phyloP scores from a whole-genome alignment of 2,888 invertebrate species.

The Stenichneumon culpator region DNA sequence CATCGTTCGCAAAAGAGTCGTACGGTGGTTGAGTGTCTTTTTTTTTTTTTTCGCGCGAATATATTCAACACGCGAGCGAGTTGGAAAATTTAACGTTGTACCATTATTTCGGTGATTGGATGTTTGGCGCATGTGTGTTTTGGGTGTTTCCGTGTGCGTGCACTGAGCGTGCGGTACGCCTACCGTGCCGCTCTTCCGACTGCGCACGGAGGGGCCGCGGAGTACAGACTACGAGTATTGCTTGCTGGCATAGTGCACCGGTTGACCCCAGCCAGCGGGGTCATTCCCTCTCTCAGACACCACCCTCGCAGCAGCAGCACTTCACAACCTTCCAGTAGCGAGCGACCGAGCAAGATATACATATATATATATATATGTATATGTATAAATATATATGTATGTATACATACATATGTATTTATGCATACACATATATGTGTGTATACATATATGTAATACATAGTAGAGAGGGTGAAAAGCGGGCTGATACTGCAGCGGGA shows the following conservation, averaged over 20 bases:
- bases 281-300: conserved; percentile 81
- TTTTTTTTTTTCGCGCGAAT: conserved; percentile 8
- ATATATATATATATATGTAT: neutral
- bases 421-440: too few species aligned
- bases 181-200: conserved; percentile 52
- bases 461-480: conserved; percentile 30
- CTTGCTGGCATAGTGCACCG: conserved; percentile 76
- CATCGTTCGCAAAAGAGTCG: conserved; percentile 59
- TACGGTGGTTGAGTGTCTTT: neutral
- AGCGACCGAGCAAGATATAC: conserved; percentile 28
- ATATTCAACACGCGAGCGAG: conserved; percentile 9
- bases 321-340: conserved; percentile 64
- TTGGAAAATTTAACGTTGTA: conserved; percentile 46
- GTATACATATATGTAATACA: neutral
- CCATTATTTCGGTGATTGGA: conserved; percentile 62
- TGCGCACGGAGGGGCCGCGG: conserved; percentile 22
- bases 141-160: conserved; percentile 1
- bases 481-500: conserved; percentile 30
- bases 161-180: conserved; percentile 26
- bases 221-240: conserved; percentile 57
- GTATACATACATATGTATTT: too few species aligned
- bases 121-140: neutral
- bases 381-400: neutral
- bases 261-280: conserved; percentile 82
- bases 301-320: conserved; percentile 72